These are phyloP conservation scores for Tonatia bakeri DNA, from an alignment of 2,113 vertebrate species.

Conservation along the genomic window DNA sequence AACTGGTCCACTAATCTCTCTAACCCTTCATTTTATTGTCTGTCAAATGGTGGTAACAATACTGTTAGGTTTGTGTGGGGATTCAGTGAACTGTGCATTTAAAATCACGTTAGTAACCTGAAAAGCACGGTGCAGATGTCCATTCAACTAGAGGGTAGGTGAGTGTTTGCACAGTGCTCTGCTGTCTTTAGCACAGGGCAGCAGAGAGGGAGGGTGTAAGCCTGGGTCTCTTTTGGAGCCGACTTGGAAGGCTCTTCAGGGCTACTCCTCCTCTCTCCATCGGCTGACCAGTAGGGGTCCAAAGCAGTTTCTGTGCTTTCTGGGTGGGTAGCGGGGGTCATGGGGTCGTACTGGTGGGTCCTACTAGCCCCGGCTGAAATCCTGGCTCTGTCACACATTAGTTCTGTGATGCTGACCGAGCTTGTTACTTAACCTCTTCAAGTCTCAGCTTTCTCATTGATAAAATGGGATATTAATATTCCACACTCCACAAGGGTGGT, in stretches of 20 bases:
- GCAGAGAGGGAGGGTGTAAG: background rate
- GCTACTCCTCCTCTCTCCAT: background rate
- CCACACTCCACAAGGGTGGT: background rate
- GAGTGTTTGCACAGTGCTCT: background rate
- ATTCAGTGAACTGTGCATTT: background rate
- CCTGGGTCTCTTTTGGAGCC: background rate
- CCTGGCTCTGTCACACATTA: background rate
- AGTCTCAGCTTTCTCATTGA: background rate
- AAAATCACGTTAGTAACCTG: background rate
- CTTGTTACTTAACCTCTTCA: background rate
- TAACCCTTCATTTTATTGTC: background rate
- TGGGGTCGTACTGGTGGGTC: accelerated
- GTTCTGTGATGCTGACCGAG: background rate
- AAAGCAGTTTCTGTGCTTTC: background rate
- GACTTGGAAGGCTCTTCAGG: background rate
- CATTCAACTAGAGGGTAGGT: background rate
- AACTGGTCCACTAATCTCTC: conserved; percentile 1
- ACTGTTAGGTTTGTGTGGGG: background rate
- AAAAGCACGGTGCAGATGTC: background rate
- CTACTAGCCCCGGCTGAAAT: background rate
- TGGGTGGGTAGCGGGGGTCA: background rate
- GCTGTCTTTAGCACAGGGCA: background rate
- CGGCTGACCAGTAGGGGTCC: background rate
- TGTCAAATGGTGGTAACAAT: background rate
- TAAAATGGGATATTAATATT: background rate